Evolutionary conservation across 2,888 invertebrate species (phyloP), one percentile per base, ranked within the genome.

Genomic region (Myopa tessellatipennis): DNA sequence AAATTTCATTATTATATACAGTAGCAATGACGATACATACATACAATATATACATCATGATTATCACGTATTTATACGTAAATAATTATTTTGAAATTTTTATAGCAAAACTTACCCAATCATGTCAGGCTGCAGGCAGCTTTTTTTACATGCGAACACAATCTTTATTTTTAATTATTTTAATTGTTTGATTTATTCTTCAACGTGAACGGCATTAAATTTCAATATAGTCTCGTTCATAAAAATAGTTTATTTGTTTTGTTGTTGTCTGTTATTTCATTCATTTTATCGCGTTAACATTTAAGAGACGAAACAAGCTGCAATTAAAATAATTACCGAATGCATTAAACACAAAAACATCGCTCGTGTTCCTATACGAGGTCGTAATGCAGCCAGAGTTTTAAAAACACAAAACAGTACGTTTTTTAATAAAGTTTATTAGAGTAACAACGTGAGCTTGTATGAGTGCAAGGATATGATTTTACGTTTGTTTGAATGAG

Each of bases 161-260:
- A 61, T 26, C 61, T 1, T 34, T 16, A 38, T 7, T 65, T 38
- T 12, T 38, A 34, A 65, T 65, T 65, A 65, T 38, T 65, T 65
- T 65, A 65, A 65, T 65, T 65, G 65, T 36, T 65, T 65, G 38
- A 36, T 65, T 65, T 38, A 63, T 26, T 65, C 61, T 10, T 61
- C 34, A 34, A 26, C 14, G n/a, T 36, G 34, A 12, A 38, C 7
- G 38, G 34, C 36, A 65, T 65, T 65, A 8, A 65, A 65, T 65
- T 65, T 38, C 34, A 1, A 61, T 26, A 8, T 26, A 38, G 4
- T 65, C 4, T 3, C 18, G 14, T 61, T 61, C 18, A 34, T 61
- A 18, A n/a, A 61, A 10, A 26, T n/a, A 61, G 26, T 61, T 34
- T n/a, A 16, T 14, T 60, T 7, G 61, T n/a, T 61, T 26, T 61